phyloP scores from a whole-genome alignment of 2,888 invertebrate genomes.

The Pandemis heparana region DNA sequence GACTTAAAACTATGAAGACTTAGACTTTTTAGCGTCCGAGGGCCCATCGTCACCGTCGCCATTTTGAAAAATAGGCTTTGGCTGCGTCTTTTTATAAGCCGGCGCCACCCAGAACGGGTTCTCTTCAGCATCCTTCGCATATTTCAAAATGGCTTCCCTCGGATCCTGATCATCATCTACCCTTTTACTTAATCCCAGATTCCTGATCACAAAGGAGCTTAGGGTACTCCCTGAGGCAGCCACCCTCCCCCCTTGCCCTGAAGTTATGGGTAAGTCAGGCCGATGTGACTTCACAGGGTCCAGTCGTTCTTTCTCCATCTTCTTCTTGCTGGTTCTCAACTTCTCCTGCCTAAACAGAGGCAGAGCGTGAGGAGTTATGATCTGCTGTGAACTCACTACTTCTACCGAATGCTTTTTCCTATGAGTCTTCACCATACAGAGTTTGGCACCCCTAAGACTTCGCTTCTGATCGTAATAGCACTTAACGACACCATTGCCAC shows the following conservation, averaged over 20 bases:
- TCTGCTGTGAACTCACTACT: slow-evolving; percentile 95
- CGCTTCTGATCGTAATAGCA: slow-evolving; percentile 95
- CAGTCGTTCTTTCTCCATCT: slow-evolving; percentile 95
- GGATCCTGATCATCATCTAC: slow-evolving; percentile 98
- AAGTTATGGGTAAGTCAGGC: slow-evolving; percentile 95
- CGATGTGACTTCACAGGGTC: slow-evolving; percentile 93
- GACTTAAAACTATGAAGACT: slow-evolving; percentile 55
- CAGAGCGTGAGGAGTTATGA: slow-evolving; percentile 98
- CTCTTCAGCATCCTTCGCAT: slow-evolving; percentile 97
- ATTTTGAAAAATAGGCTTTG: slow-evolving; percentile 91
- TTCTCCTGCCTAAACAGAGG: slow-evolving; percentile 97
- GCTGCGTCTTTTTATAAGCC: slow-evolving; percentile 96
- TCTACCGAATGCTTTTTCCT: slow-evolving; percentile 93
- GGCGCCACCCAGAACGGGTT: slow-evolving; percentile 99
- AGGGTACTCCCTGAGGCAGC: slow-evolving; percentile 98
- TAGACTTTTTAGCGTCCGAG: slow-evolving; percentile 83
- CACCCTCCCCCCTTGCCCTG: slow-evolving; percentile 96
- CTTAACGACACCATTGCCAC: slow-evolving; percentile 95
- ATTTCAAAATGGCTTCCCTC: slow-evolving; percentile 96
- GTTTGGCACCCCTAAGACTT: slow-evolving; percentile 95
- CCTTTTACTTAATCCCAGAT: slow-evolving; percentile 96
- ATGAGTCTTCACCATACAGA: slow-evolving; percentile 93
- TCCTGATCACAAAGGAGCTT: slow-evolving; percentile 98
- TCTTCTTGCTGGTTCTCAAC: slow-evolving; percentile 94
- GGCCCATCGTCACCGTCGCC: slow-evolving; percentile 80